Evolutionary conservation across 2,113 vertebrate genomes (phyloP).

Genomic region (Tyto alba): DNA sequence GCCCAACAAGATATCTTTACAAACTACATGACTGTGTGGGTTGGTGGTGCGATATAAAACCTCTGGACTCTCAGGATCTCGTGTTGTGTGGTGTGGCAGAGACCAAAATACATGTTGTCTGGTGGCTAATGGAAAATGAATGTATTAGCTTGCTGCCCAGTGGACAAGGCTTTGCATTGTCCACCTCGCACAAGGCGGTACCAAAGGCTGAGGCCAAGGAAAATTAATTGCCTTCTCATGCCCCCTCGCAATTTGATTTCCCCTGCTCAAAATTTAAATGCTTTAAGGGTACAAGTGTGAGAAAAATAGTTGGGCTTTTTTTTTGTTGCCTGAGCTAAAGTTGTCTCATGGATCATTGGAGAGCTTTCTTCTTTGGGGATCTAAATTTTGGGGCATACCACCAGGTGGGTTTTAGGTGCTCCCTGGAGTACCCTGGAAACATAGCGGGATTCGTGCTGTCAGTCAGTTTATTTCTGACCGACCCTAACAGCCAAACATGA

Average conservation of each 20-base stretch:
- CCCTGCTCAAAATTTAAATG: background rate
- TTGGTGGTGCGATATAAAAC: background rate
- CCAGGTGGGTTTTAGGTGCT: background rate
- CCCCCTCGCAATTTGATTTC: background rate
- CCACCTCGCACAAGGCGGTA: fast-evolving
- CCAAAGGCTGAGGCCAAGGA: background rate
- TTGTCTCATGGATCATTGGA: background rate
- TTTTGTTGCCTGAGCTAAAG: background rate
- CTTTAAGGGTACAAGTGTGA: background rate
- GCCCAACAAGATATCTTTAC: background rate
- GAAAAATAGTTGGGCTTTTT: background rate
- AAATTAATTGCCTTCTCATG: background rate
- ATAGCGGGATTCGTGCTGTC: background rate
- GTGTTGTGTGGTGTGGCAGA: background rate
- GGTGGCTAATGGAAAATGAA: background rate
- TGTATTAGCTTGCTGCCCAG: background rate
- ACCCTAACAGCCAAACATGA: background rate
- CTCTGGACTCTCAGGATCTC: conserved; percentile 1
- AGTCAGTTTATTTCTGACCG: background rate
- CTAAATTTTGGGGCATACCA: background rate
- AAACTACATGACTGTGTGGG: background rate
- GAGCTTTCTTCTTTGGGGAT: background rate
- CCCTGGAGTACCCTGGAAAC: background rate
- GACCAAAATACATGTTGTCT: background rate
- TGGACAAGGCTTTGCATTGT: fast-evolving